A percentile compares a stretch with the other conserved stretches of the same genome.
Conservation (phyloP, 2,888 invertebrate genomes). For the Villa cingulata region DNA sequence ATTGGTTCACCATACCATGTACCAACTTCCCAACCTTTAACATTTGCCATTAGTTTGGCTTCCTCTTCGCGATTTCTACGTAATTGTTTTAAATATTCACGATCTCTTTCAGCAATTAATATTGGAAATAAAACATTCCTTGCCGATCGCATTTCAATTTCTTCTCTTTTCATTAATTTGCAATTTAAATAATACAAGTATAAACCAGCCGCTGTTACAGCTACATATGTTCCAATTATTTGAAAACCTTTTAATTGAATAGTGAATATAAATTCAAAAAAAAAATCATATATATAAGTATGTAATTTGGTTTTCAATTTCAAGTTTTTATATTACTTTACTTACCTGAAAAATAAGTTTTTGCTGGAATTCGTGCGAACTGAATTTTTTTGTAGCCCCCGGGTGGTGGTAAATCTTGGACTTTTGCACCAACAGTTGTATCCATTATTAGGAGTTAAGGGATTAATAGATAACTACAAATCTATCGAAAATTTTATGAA, state of each 20-base stretch:
- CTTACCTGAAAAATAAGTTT: constrained; percentile 54
- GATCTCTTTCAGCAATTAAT: constrained; percentile 69
- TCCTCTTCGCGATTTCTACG: constrained; percentile 73
- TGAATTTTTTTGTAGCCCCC: constrained; percentile 78
- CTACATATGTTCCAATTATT: constrained; percentile 47
- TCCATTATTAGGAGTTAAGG: too few relatives aligned
- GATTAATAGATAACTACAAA: background rate
- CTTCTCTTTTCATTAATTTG: constrained; percentile 40
- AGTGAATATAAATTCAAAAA: background rate
- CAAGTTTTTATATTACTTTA: constrained; percentile 6
- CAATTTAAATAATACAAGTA: constrained; percentile 45
- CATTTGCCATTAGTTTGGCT: constrained; percentile 73
- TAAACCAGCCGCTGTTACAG: constrained; percentile 41
- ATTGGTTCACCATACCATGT: constrained; percentile 76
- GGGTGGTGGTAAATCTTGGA: constrained; percentile 85
- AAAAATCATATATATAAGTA: too few relatives aligned
- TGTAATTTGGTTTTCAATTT: too few relatives aligned
- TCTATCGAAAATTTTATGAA: background rate
- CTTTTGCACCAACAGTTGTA: constrained; percentile 32
- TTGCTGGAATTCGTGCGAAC: constrained; percentile 58
- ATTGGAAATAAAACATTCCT: constrained; percentile 63
- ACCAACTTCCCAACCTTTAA: constrained; percentile 78
- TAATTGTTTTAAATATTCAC: constrained; percentile 68
- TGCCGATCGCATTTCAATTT: constrained; percentile 64
- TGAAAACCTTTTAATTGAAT: constrained; percentile 41